Conservation (phyloP, 2,888 invertebrate genomes). For the Sarcophaga subvicina region DNA sequence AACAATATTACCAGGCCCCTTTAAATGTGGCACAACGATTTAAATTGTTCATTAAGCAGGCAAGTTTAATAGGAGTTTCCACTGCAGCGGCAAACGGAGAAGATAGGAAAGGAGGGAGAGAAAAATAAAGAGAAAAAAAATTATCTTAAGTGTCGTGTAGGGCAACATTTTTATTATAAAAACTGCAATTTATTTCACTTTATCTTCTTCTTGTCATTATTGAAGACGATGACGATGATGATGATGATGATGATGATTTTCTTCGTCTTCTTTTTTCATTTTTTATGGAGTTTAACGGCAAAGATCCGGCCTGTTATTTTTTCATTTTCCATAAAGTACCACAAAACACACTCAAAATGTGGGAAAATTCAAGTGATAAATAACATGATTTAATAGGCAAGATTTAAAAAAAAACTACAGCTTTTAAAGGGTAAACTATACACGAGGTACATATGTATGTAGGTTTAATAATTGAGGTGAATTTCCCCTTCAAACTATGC, state of each 20-base stretch:
- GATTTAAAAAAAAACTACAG: too few relatives aligned
- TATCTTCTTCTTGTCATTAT: conserved; percentile 59
- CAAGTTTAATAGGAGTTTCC: too few relatives aligned
- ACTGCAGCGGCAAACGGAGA: too few relatives aligned
- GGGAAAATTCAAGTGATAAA: too few relatives aligned
- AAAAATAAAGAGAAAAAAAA: conserved; percentile 29
- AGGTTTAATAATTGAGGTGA: too few relatives aligned
- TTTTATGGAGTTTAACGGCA: neutral
- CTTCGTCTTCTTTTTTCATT: neutral
- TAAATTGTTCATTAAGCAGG: conserved; percentile 40
- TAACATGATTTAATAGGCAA: too few relatives aligned
- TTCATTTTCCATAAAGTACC: too few relatives aligned
- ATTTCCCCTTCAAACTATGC: too few relatives aligned
- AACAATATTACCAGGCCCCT: neutral
- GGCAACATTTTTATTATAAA: conserved; percentile 66
- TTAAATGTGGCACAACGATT: conserved; percentile 8
- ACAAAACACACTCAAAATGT: too few relatives aligned
- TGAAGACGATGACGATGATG: conserved; percentile 29
- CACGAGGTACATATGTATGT: too few relatives aligned
- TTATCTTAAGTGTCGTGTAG: conserved; percentile 67
- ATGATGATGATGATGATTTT: conserved; percentile 31
- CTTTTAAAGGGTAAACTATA: too few relatives aligned
- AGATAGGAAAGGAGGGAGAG: neutral
- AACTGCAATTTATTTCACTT: conserved; percentile 66
- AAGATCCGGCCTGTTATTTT: too few relatives aligned